Conservation (phyloP, 2,888 invertebrate species). For the Scaptomyza reducta region DNA sequence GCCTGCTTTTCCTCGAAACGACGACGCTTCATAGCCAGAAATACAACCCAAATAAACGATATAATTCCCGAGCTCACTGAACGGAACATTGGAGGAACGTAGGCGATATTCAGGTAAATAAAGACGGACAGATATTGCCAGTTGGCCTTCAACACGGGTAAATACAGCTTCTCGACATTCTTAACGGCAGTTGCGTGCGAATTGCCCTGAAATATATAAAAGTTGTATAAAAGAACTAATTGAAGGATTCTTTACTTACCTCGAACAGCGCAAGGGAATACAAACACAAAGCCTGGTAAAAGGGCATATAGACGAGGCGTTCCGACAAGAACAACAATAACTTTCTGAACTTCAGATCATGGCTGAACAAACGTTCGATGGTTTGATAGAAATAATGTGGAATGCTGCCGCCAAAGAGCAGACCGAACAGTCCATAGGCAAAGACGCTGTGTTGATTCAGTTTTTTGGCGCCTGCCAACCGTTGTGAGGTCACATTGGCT, state of each 20-base stretch:
- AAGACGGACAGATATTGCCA: slow-evolving; percentile 91
- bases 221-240: not conserved
- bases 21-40: slow-evolving; percentile 88
- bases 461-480: slow-evolving; percentile 87
- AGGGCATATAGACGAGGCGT: slow-evolving; percentile 89
- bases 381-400: slow-evolving; percentile 91
- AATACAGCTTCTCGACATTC: slow-evolving; percentile 88
- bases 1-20: slow-evolving; percentile 82
- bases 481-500: slow-evolving; percentile 90
- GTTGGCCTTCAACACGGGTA: slow-evolving; percentile 88
- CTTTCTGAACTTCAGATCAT: slow-evolving; percentile 86
- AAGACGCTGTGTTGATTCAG: slow-evolving; percentile 88
- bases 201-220: slow-evolving; percentile 86
- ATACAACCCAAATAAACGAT: slow-evolving; percentile 91
- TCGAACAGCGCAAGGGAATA: slow-evolving; percentile 91
- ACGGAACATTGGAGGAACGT: slow-evolving; percentile 91
- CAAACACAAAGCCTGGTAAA: slow-evolving; percentile 90
- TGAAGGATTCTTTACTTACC: slow-evolving; percentile 75
- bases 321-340: slow-evolving; percentile 88
- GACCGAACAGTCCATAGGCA: slow-evolving; percentile 90
- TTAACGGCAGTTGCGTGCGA: slow-evolving; percentile 87
- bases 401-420: slow-evolving; percentile 91
- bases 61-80: slow-evolving; percentile 91
- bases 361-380: slow-evolving; percentile 87
- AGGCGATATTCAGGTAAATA: slow-evolving; percentile 90